Evolutionary conservation across 1,140 invertebrate genomes (phyloP).

Genomic region (Cydia pomonella): DNA sequence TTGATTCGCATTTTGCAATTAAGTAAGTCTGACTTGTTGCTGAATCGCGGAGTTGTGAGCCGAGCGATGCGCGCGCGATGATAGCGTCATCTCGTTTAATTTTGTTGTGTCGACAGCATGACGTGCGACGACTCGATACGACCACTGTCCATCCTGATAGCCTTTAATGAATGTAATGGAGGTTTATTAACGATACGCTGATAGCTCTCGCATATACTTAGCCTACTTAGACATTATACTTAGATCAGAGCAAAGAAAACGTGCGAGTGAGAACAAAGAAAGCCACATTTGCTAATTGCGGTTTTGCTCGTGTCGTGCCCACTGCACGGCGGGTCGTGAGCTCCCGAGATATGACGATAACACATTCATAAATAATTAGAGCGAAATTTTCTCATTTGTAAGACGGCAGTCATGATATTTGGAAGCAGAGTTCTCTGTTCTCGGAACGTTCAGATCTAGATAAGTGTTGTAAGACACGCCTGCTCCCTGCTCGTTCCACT

Average conservation of each 20-base stretch:
- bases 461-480: conserved; percentile 72
- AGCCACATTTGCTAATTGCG: conserved; percentile 80
- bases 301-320: conserved; percentile 78
- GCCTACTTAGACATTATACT: conserved; percentile 56
- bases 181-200: conserved; percentile 76
- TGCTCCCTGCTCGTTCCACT: conserved; percentile 67
- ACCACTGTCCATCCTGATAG: conserved; percentile 71
- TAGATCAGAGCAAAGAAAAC: conserved; percentile 58
- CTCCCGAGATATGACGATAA: conserved; percentile 79
- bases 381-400: conserved; percentile 81
- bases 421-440: conserved; percentile 72
- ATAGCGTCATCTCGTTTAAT: conserved; percentile 77
- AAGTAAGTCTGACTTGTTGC: conserved; percentile 51
- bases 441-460: conserved; percentile 74
- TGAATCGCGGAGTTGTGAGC: conserved; percentile 20
- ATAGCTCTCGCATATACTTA: conserved; percentile 62
- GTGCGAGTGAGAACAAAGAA: conserved; percentile 78
- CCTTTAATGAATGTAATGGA: conserved; percentile 79
- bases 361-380: conserved; percentile 81
- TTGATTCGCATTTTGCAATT: conserved; percentile 75
- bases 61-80: conserved; percentile 65
- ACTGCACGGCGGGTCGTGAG: conserved; percentile 77
- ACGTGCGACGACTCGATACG: conserved; percentile 71
- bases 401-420: conserved; percentile 80
- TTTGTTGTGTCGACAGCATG: conserved; percentile 76